Evolutionary conservation across 2,113 vertebrate genomes (phyloP).

Genomic region (Varanus salvator): DNA sequence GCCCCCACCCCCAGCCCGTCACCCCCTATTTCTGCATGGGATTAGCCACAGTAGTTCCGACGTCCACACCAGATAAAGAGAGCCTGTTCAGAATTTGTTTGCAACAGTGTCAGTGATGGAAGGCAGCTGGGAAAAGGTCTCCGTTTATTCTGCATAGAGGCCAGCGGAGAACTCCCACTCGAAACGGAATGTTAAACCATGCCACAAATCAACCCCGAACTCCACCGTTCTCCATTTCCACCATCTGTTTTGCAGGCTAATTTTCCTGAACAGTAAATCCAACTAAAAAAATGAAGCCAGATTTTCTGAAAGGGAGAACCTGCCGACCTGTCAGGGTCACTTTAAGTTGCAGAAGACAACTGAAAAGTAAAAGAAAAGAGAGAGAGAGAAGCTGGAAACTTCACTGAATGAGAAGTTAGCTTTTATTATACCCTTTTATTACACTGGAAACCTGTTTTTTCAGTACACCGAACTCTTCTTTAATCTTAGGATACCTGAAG

Average conservation of each 20-base stretch:
- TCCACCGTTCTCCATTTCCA: constrained; percentile 56
- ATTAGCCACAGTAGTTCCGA: constrained; percentile 54
- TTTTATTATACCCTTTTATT: background rate
- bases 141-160: constrained; percentile 64
- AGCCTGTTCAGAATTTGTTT: constrained; percentile 48
- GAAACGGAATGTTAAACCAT: constrained; percentile 64
- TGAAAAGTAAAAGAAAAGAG: background rate
- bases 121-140: constrained; percentile 72
- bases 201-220: constrained; percentile 73
- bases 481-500: background rate
- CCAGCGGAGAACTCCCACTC: constrained; percentile 64
- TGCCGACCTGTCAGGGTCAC: background rate
- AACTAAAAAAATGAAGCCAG: constrained; percentile 65
- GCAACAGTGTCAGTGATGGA: constrained; percentile 68
- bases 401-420: background rate
- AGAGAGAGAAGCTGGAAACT: background rate
- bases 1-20: background rate
- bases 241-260: constrained; percentile 74
- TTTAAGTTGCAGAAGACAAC: background rate
- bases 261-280: constrained; percentile 64
- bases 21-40: background rate
- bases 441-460: background rate
- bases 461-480: background rate
- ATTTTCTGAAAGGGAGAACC: constrained; percentile 50
- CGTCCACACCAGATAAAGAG: constrained; percentile 47